A percentile compares a stretch with the other conserved stretches of the same genome.
Evolutionary conservation across 1,140 invertebrate species (phyloP).

Genomic region (Tetraneura akinire): DNA sequence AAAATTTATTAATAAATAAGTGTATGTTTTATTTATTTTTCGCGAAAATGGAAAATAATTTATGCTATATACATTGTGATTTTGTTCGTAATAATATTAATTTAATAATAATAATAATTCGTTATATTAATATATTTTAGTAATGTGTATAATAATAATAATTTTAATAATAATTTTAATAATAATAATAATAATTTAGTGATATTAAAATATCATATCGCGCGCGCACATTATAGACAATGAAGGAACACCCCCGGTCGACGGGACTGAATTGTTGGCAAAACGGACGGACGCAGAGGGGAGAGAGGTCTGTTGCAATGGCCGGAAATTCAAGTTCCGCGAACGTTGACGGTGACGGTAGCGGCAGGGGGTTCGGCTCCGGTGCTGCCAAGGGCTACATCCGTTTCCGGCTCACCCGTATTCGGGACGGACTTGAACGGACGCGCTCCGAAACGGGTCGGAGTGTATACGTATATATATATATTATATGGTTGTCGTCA

Average conservation of each 20-base stretch:
- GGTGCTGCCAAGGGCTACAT: conserved; percentile 51
- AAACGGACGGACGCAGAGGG: conserved; percentile 3
- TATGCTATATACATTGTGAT: too few relatives aligned
- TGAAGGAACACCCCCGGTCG: conserved; percentile 36
- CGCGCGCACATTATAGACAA: conserved; percentile 24
- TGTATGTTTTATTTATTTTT: too few relatives aligned
- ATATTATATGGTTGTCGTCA: neutral
- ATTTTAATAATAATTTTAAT: too few relatives aligned
- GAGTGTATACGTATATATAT: too few relatives aligned
- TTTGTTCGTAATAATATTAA: too few relatives aligned
- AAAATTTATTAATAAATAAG: too few relatives aligned
- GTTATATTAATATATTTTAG: too few relatives aligned
- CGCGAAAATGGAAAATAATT: too few relatives aligned
- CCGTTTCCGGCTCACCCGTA: conserved; percentile 47
- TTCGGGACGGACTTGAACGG: conserved; percentile 45
- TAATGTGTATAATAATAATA: too few relatives aligned
- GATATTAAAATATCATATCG: conserved; percentile 10
- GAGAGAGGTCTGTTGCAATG: conserved; percentile 49
- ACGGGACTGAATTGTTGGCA: neutral
- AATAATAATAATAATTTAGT: too few relatives aligned
- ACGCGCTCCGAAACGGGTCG: conserved; percentile 16
- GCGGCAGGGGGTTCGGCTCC: conserved; percentile 37
- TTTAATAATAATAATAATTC: too few relatives aligned
- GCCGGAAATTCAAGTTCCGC: conserved; percentile 50
- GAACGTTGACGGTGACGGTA: neutral